Evolutionary conservation across 2,113 vertebrate genomes (phyloP), one percentile per base, ranked within the genome.

Genomic region (Todiramphus chloris): DNA sequence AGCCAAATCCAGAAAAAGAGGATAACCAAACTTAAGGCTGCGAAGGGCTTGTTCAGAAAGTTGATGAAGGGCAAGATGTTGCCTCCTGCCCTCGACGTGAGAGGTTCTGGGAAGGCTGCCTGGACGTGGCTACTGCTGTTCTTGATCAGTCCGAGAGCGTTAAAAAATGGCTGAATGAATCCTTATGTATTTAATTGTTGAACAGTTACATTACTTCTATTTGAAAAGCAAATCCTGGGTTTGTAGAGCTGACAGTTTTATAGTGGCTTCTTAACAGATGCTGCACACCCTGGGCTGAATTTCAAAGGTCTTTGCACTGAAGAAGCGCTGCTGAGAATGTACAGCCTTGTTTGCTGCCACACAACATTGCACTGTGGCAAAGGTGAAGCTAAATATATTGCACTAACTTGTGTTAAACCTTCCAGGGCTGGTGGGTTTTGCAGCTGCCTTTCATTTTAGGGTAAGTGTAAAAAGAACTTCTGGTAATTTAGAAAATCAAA

Each of bases 161-260:
- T 88, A 74, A 75, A 80, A 86, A 92, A 86, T 64, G 63, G 68
- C 85, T 56, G 60, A 82, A 79, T 85, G 28, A 94, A 48, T 93
- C 79, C 64, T 72, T 88, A 13, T 30, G 86, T 92, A 48, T 92
- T 91, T 92, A 33, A 84, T 91, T 91, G 84, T 83, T 7, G 79
- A 90, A 41, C 56, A 44, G 92, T 78, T 92, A 30, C 66, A 81
- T 90, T 70, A 44, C 62, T 58, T 59, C 27, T 89, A 19, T 78
- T 86, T 88, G 67, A 96, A 92, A 83, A 87, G 59, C 63, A 77
- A 56, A 51, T 81, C 64, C 82, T 28, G 87, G 46, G 30, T 66
- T 90, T 92, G 90, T 83, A 60, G 63, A 60, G 41, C 11, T 83
- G 92, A 93, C 94, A 85, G 11, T 70, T 70, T 90, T 63, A 30